A percentile compares a stretch with the other conserved stretches of the same genome.
These are phyloP conservation scores for Neoascia interrupta DNA, from an alignment of 2,888 invertebrate genomes.

Conservation along the genomic window DNA sequence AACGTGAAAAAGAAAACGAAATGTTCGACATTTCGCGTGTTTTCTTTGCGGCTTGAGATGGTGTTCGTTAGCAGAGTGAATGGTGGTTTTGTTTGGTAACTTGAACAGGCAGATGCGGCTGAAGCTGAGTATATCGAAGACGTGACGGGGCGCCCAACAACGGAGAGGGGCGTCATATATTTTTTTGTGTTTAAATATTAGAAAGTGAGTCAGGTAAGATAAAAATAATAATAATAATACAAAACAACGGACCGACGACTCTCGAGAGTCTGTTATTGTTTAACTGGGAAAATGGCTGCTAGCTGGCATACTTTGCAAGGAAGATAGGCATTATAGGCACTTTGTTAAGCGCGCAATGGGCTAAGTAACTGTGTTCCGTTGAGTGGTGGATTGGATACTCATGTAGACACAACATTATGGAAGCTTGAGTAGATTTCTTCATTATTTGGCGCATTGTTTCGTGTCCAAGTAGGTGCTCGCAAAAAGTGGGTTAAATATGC, in stretches of 20 bases:
- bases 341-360: conserved; percentile 8
- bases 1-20: no score
- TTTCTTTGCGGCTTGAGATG: no score
- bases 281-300: conserved; percentile 1
- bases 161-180: no score
- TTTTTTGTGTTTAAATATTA: conserved; percentile 54
- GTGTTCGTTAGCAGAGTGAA: conserved; percentile 30
- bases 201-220: conserved; percentile 62
- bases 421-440: conserved; percentile 17
- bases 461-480: conserved; percentile 3
- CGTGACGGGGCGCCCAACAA: conserved; percentile 14
- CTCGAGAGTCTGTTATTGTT: conserved; percentile 42
- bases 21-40: no score
- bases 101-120: conserved; percentile 20
- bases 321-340: conserved; percentile 2
- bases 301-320: conserved; percentile 27
- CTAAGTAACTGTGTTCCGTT: conserved; percentile 7
- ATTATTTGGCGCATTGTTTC: conserved; percentile 30
- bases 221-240: conserved; percentile 1
- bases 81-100: conserved; percentile 37
- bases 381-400: background rate
- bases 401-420: no score
- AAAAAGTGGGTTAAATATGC: conserved; percentile 27
- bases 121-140: background rate
- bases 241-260: conserved; percentile 28